A percentile compares a stretch with the other conserved stretches of the same genome.
These are phyloP conservation scores for Craterocephalus amniculus DNA, from an alignment of 2,797 vertebrate species.

Conservation along the genomic window DNA sequence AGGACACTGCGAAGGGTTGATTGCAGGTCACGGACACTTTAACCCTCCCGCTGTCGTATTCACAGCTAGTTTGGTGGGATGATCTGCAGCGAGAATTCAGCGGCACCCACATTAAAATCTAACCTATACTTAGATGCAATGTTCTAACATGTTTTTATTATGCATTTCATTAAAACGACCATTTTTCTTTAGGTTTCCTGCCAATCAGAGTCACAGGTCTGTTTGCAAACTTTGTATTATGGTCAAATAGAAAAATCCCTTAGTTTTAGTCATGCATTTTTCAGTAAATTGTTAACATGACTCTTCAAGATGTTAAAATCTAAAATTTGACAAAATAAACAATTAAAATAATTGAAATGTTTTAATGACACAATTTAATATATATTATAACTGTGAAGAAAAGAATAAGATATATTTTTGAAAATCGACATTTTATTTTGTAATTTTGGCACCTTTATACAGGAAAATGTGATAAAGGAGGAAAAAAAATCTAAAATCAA, in stretches of 20 bases:
- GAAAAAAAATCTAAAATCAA: not conserved
- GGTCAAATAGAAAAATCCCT: not conserved
- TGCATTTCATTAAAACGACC: not conserved
- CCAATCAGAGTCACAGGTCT: not conserved
- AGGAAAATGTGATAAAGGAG: not conserved
- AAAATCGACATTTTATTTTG: not conserved
- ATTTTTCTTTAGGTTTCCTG: not conserved
- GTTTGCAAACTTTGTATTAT: not conserved
- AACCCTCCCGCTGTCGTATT: not conserved
- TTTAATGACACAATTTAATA: too few relatives aligned
- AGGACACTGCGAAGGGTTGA: constrained; percentile 40
- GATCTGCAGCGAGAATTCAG: not conserved
- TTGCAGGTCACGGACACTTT: constrained; percentile 44
- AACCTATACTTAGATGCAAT: not conserved
- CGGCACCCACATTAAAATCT: not conserved
- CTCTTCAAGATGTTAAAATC: not conserved
- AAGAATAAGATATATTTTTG: not conserved
- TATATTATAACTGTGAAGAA: too few relatives aligned
- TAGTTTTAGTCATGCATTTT: not conserved
- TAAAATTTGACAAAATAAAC: not conserved
- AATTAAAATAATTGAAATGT: not conserved
- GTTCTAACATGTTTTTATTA: not conserved
- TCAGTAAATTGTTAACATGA: not conserved
- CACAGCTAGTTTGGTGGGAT: not conserved
- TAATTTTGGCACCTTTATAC: not conserved